phyloP scores from a whole-genome alignment of 1,140 invertebrate genomes.

The Drosophila melanica region DNA sequence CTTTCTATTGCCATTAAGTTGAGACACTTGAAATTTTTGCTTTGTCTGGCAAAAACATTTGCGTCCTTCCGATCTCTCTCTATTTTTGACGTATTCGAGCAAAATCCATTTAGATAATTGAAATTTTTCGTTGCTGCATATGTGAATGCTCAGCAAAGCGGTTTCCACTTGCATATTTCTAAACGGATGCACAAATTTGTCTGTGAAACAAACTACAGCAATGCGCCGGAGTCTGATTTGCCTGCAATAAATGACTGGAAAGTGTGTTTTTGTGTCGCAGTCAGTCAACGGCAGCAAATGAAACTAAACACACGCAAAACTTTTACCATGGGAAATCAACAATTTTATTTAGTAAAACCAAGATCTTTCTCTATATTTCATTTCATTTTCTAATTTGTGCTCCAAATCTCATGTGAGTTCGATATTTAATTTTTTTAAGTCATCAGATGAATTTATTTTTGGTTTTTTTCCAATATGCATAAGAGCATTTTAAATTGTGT shows the following conservation, averaged over 20 bases:
- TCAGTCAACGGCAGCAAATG: constrained; percentile 31
- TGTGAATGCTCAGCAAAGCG: constrained; percentile 44
- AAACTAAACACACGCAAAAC: constrained; percentile 16
- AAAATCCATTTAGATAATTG: constrained; percentile 76
- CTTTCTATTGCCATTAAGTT: constrained; percentile 43
- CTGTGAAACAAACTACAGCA: constrained; percentile 59
- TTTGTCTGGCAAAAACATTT: neutral
- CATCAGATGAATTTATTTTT: no score
- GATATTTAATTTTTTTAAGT: no score
- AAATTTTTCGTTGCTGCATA: constrained; percentile 49
- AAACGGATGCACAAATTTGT: constrained; percentile 73
- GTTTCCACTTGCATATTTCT: constrained; percentile 73
- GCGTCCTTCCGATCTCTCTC: neutral
- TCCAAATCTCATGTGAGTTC: no score
- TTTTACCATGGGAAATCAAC: constrained; percentile 38
- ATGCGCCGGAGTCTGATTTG: constrained; percentile 11
- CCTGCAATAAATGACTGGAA: constrained; percentile 64
- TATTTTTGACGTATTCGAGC: constrained; percentile 10
- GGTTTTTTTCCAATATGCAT: no score
- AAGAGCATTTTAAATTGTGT: no score
- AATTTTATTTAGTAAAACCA: constrained; percentile 15
- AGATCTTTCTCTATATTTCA: no score
- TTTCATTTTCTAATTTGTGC: no score
- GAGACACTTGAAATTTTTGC: constrained; percentile 25
- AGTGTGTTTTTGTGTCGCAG: constrained; percentile 69